phyloP scores from a whole-genome alignment of 2,888 invertebrate genomes.

The Ormyrus thymus region DNA sequence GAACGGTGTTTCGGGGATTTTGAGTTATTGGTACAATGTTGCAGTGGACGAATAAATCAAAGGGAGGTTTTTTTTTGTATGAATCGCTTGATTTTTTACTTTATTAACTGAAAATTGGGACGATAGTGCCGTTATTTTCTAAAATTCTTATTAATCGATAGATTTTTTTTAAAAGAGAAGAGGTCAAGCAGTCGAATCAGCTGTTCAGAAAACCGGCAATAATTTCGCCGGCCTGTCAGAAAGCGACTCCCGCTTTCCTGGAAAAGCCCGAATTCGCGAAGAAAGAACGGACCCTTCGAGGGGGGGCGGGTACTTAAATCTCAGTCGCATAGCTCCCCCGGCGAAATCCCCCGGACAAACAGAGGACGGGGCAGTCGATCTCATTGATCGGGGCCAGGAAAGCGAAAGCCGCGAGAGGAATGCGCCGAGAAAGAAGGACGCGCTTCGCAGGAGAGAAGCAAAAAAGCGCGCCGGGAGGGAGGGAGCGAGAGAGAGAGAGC shows the following conservation, averaged over 20 bases:
- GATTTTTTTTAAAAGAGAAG: no score
- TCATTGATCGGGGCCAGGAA: conserved; percentile 8
- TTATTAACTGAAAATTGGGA: no score
- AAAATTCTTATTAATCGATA: no score
- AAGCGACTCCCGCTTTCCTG: background rate
- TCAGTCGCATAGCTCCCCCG: background rate
- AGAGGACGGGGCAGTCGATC: conserved; percentile 7
- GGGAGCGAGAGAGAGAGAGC: background rate
- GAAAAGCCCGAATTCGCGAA: background rate
- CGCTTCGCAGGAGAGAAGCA: conserved; percentile 38
- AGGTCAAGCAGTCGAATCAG: no score
- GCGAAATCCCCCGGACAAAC: background rate
- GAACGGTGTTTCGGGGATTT: no score
- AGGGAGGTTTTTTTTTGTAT: no score
- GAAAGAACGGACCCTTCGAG: background rate
- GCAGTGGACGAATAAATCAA: no score
- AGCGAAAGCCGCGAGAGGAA: conserved; percentile 20
- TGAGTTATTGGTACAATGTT: no score
- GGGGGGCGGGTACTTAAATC: background rate
- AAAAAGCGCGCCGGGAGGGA: conserved; percentile 36
- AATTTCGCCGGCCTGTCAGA: no score
- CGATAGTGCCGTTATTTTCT: no score
- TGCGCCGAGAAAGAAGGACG: conserved; percentile 9
- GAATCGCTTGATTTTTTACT: no score
- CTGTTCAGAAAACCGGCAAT: no score